Conservation (phyloP, 2,797 vertebrate genomes). For the Sphaeramia orbicularis region DNA sequence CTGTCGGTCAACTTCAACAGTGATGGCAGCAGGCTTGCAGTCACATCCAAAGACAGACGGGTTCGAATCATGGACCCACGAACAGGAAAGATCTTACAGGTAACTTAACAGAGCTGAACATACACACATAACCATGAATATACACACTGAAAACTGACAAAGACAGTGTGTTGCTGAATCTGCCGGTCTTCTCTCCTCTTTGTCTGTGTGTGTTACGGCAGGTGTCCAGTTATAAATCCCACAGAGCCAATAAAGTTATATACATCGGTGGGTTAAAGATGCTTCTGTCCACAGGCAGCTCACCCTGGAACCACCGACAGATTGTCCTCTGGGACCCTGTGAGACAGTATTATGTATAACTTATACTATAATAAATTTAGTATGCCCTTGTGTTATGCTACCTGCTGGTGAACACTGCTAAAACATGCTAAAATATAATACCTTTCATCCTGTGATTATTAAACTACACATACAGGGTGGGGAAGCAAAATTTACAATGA, state of each 20-base stretch:
- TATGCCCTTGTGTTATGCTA: not conserved
- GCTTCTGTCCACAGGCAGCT: slow-evolving; percentile 92
- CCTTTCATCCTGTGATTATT: too few species aligned
- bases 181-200: not conserved
- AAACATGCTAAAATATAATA: too few species aligned
- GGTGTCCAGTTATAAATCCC: slow-evolving; percentile 87
- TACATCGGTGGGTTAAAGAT: slow-evolving; percentile 90
- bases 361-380: too few species aligned
- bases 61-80: slow-evolving; percentile 91
- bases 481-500: too few species aligned
- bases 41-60: slow-evolving; percentile 90
- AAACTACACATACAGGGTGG: too few species aligned
- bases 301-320: slow-evolving; percentile 95
- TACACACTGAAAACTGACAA: too few species aligned
- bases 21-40: slow-evolving; percentile 91
- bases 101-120: slow-evolving; percentile 44
- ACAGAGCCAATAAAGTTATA: slow-evolving; percentile 90
- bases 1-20: slow-evolving; percentile 94
- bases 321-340: slow-evolving; percentile 94
- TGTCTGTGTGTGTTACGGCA: slow-evolving; percentile 59
- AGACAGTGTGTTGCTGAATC: not conserved
- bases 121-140: too few species aligned
- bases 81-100: slow-evolving; percentile 87
- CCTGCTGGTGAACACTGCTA: not conserved
- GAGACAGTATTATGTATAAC: too few species aligned